Conservation (phyloP, 2,113 vertebrate species). For the Erythrocebus patas region DNA sequence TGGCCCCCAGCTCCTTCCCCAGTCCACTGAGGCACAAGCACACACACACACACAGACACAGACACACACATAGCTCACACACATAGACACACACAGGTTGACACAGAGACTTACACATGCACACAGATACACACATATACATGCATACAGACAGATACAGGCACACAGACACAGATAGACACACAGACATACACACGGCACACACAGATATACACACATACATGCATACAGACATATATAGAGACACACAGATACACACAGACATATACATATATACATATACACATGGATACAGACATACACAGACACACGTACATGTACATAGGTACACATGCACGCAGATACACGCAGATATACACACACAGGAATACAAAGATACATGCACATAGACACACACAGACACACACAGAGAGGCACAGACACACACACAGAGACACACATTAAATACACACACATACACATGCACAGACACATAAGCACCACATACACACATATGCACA, state of each 20-base stretch:
- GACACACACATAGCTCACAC: too few species aligned
- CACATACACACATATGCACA: neutral
- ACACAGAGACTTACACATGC: neutral
- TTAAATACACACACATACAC: neutral
- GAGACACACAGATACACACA: too few species aligned
- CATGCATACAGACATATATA: neutral
- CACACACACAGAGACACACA: neutral
- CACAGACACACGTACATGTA: neutral
- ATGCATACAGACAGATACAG: neutral
- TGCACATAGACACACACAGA: neutral
- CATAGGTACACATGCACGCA: neutral
- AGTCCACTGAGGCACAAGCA: rapidly evolving
- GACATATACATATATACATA: too few species aligned
- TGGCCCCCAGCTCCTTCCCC: neutral
- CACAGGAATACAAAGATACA: neutral
- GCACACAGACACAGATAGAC: neutral
- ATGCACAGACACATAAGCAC: neutral
- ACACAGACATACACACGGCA: neutral
- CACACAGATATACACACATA: neutral
- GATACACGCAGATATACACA: neutral
- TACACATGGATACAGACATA: too few species aligned
- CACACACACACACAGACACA: neutral
- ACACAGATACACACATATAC: neutral
- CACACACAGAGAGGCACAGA: neutral
- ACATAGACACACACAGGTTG: too few species aligned